Conservation (phyloP, 2,888 invertebrate genomes). For the Chesias legatella region DNA sequence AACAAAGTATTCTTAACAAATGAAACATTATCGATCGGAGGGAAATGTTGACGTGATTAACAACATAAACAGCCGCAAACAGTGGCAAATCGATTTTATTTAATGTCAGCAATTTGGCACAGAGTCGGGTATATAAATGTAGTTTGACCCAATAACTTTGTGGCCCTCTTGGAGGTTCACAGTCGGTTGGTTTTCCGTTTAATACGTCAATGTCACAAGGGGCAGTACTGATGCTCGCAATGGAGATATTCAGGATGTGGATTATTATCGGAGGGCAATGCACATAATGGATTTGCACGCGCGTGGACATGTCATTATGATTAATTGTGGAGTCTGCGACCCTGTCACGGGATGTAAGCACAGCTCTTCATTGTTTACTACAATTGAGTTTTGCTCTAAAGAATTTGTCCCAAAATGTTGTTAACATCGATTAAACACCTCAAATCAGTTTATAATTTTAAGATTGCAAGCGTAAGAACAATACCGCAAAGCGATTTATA, state of each 20-base stretch:
- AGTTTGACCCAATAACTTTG: slow-evolving; percentile 34
- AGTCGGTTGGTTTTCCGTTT: slow-evolving; percentile 30
- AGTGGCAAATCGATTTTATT: slow-evolving; percentile 24
- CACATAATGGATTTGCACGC: slow-evolving; percentile 28
- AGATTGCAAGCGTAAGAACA: not conserved
- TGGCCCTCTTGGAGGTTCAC: slow-evolving; percentile 25
- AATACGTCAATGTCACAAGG: slow-evolving; percentile 40
- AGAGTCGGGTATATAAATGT: slow-evolving; percentile 15
- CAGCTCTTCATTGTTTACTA: slow-evolving; percentile 18
- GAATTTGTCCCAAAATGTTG: not conserved
- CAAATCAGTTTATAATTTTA: too few species aligned
- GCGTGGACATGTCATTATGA: slow-evolving; percentile 39
- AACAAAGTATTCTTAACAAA: slow-evolving; percentile 9
- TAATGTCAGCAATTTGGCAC: slow-evolving; percentile 25
- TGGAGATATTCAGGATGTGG: slow-evolving; percentile 37
- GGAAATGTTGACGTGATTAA: not conserved
- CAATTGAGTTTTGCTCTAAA: not conserved
- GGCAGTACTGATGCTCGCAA: slow-evolving; percentile 36
- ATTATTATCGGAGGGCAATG: slow-evolving; percentile 32
- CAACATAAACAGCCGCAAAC: slow-evolving; percentile 12
- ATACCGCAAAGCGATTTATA: slow-evolving; percentile 34
- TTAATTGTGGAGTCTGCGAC: slow-evolving; percentile 34
- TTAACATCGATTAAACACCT: too few species aligned
- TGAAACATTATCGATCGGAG: slow-evolving; percentile 4
- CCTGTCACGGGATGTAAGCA: slow-evolving; percentile 21